Evolutionary conservation across 2,888 invertebrate genomes (phyloP), one percentile per base, ranked within the genome.

Genomic region (Cosmopolites sordidus): DNA sequence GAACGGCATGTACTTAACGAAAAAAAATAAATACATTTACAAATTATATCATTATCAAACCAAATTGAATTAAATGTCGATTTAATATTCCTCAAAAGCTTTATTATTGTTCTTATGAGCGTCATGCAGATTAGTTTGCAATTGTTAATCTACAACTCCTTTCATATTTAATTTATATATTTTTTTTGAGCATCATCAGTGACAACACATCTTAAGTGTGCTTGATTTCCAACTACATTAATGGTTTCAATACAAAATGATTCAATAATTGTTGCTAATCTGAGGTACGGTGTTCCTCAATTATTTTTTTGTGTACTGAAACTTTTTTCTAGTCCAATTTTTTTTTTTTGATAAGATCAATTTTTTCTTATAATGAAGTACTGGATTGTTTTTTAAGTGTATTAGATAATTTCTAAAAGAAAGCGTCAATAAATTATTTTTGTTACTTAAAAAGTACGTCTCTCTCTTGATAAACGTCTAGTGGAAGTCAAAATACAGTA

Each of bases 381-480:
- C 33, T 9, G 33, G 33, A 22, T 27, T 16, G 15, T 43, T 27
- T 43, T 43, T 43, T 43, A 43, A 43, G 43, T 43, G 22, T 43
- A 43, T 29, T 43, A 43, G 43, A n/a, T 43, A 6, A 33, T 33
- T 33, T 12, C n/a, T n/a, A n/a, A n/a, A n/a, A n/a, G 33, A 33
- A 33, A n/a, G 11, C 33, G 11, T 33, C 11, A 33, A 33, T 33
- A 33, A 33, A 33, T 33, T 9, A 9, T 33, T 33, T 33, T 33
- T 33, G 33, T 33, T 33, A 33, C 33, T 33, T 33, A 33, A 33
- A 33, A n/a, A 12, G n/a, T 12, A n/a, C n/a, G 8, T 33, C 33
- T 33, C 33, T 33, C 12, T 33, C 11, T 33, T 5, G 5, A 33
- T 33, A 33, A 33, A 33, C 11, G 33, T 33, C 5, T 33, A 33